Base-by-base conservation (phyloP, 2,113 vertebrate genomes). In the Anthoscopus minutus region DNA sequence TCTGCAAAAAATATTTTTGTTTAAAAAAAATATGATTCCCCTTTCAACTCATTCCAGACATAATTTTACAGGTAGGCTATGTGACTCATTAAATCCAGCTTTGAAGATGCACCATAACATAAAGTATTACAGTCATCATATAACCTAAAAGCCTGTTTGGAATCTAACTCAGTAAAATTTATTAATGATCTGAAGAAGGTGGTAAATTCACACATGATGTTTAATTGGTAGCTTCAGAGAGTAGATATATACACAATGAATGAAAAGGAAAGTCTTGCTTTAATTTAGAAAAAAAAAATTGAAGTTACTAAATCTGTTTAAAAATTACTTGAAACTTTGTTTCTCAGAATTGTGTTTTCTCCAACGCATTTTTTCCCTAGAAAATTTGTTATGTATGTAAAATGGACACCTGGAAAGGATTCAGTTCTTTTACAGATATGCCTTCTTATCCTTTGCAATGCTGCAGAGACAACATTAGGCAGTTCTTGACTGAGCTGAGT, bases 11-110 rank as follows among this genome's bases (percentile, higher is more conserved):
- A 87, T 87, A 93, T 83, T 94, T 97, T 56, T 70, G 48, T 40
- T 93, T 70, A 81, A 91, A 95, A 88, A 88, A 91, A 84, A 53
- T 69, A 73, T 37, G 5, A 90, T 86, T 94, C 88, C 91, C 67
- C 89, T 97, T 97, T 97, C 93, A 96, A 96, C 91, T 96, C 81
- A 93, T 96, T 97, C 94, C 94, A 97, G 94, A 86, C 90, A 95
- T 73, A 93, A 83, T 95, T 97, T 97, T 97, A 95, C 95, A 97
- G 94, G 94, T 96, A 96, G 81, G 47, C 69, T 95, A 65, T 94
- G 92, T 88, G 85, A 92, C 69, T 97, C 90, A 71, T 94, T 97
- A 94, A 92, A 94, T 91, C 40, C 71, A 86, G 84, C 96, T 97
- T 97, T 97, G 94, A 96, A 96, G 94, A 97, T 73, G 57, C 66